Percentiles rank a stretch among this genome's conserved stretches.
phyloP scores from a whole-genome alignment of 2,113 vertebrate genomes.

The Poeciliopsis turrubarensis region DNA sequence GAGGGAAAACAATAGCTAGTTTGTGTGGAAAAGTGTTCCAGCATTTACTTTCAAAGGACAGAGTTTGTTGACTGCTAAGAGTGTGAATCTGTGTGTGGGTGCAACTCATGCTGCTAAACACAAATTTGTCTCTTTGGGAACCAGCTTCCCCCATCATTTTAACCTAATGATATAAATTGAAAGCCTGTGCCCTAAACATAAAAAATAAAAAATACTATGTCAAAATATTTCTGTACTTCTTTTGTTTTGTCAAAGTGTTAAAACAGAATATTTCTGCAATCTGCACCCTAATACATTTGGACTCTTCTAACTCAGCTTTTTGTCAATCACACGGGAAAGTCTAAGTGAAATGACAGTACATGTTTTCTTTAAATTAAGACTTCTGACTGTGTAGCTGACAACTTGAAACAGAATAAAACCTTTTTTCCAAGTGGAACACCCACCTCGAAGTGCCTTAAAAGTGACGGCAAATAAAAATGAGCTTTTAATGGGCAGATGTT shows the following conservation, averaged over 20 bases:
- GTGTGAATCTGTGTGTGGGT: not conserved
- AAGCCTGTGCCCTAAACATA: not conserved
- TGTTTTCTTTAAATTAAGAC: no score
- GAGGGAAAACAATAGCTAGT: not conserved
- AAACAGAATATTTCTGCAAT: no score
- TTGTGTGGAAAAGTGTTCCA: not conserved
- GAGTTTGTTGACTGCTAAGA: not conserved
- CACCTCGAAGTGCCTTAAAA: no score
- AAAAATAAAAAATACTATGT: not conserved
- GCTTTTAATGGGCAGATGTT: no score
- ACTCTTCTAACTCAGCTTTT: no score
- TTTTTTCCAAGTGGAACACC: no score
- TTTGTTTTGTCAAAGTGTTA: not conserved
- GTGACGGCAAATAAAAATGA: no score
- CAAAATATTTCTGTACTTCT: not conserved
- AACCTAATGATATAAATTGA: not conserved
- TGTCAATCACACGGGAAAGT: no score
- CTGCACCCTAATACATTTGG: no score
- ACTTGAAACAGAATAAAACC: no score
- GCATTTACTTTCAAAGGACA: not conserved
- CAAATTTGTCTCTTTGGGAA: not conserved
- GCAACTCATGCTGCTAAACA: not conserved
- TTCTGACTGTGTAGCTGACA: no score
- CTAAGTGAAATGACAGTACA: no score
- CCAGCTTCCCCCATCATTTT: not conserved